Percentiles rank a stretch among this genome's conserved stretches.
These are phyloP conservation scores for Saccostrea echinata DNA, from an alignment of 1,140 invertebrate genomes.

Conservation along the genomic window DNA sequence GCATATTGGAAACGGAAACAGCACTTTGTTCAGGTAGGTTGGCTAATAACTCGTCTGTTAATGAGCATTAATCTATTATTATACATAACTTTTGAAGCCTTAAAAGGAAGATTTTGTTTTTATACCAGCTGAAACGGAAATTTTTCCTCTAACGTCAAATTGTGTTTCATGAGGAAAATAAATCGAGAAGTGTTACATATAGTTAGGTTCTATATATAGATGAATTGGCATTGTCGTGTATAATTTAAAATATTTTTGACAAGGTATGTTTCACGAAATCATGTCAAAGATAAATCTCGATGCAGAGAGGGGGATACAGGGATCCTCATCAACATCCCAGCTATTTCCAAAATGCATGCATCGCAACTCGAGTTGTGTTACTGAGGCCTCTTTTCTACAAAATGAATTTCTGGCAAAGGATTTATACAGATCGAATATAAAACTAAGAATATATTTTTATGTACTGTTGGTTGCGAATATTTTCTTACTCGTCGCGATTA, in stretches of 20 bases:
- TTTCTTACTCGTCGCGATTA: neutral
- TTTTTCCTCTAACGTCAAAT: neutral
- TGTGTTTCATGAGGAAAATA: neutral
- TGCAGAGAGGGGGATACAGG: neutral
- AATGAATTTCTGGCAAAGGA: constrained; percentile 8
- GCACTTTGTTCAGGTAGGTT: neutral
- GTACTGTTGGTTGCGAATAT: neutral
- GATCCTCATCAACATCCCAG: neutral
- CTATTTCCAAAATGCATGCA: neutral
- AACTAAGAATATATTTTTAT: neutral
- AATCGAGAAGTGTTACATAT: neutral
- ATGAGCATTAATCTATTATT: too few species aligned
- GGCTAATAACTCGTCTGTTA: neutral
- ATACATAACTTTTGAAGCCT: neutral
- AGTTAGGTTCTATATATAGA: neutral
- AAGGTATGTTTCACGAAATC: neutral
- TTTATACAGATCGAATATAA: neutral
- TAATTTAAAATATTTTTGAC: neutral
- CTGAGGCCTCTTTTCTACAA: neutral
- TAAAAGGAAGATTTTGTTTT: constrained; percentile 3
- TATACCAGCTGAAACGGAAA: neutral
- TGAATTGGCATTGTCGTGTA: neutral
- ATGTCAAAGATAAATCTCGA: neutral
- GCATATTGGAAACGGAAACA: neutral
- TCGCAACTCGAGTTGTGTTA: neutral